Evolutionary conservation across 2,888 invertebrate genomes (phyloP).

Genomic region (Stenichneumon culpator): DNA sequence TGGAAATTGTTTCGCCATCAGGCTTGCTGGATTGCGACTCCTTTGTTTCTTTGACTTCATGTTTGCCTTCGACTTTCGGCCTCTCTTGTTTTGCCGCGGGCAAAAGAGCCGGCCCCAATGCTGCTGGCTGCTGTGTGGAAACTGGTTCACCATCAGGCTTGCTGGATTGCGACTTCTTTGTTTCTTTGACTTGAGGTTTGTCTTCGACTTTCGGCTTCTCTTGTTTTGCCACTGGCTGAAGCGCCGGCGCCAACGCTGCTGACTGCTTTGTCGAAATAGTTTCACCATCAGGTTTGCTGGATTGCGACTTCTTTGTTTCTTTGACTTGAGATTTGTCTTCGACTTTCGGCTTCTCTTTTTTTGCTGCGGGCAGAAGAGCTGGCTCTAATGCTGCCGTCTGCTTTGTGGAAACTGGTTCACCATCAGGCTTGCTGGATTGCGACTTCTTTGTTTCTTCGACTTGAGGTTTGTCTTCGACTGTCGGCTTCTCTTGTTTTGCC

Average conservation of each 20-base stretch:
- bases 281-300: background rate
- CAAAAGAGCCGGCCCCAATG: background rate
- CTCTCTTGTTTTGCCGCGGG: background rate
- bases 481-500: background rate
- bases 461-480: slow-evolving; percentile 1
- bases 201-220: background rate
- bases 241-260: background rate
- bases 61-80: background rate
- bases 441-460: slow-evolving; percentile 13
- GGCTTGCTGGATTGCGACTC: background rate
- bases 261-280: background rate
- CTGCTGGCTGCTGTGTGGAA: background rate
- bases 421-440: background rate
- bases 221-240: background rate
- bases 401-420: background rate
- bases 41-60: slow-evolving; percentile 3
- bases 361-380: background rate
- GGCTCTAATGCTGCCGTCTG: background rate
- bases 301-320: background rate
- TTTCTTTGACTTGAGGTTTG: slow-evolving; percentile 1
- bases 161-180: background rate
- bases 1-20: background rate
- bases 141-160: background rate
- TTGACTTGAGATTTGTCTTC: slow-evolving; percentile 2
- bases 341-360: slow-evolving; percentile 3